These are phyloP conservation scores for Aleiodes testaceus DNA, from an alignment of 2,888 invertebrate genomes.

Conservation along the genomic window DNA sequence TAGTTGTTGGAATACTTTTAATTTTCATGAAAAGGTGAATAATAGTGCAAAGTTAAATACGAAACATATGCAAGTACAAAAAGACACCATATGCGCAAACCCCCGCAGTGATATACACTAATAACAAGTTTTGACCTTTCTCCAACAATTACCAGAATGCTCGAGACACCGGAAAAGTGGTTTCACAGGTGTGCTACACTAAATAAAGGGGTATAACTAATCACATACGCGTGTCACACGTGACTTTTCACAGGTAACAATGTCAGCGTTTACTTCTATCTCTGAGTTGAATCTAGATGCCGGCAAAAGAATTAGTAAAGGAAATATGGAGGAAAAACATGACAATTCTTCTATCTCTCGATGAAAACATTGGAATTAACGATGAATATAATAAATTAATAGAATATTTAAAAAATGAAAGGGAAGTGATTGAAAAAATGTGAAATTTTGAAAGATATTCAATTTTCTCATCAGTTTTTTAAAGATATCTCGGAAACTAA, in stretches of 20 bases:
- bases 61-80: slow-evolving; percentile 48
- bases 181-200: slow-evolving; percentile 64
- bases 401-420: too few relatives aligned
- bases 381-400: too few relatives aligned
- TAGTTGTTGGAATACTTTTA: too few relatives aligned
- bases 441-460: too few relatives aligned
- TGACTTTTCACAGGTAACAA: slow-evolving; percentile 35
- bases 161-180: slow-evolving; percentile 57
- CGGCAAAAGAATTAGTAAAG: slow-evolving; percentile 1
- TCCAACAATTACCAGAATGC: slow-evolving; percentile 58
- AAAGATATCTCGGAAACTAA: too few relatives aligned
- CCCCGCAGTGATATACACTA: slow-evolving; percentile 49
- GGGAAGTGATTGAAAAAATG: too few relatives aligned
- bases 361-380: not conserved
- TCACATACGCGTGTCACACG: slow-evolving; percentile 31
- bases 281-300: not conserved
- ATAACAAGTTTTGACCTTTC: slow-evolving; percentile 44
- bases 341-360: too few relatives aligned
- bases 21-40: not conserved
- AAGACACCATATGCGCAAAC: slow-evolving; percentile 48
- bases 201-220: slow-evolving; percentile 44
- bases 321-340: not conserved
- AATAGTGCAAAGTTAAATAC: slow-evolving; percentile 16
- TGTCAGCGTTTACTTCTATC: slow-evolving; percentile 17
- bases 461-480: too few relatives aligned